These are phyloP conservation scores for Synanthedon myopaeformis DNA, from an alignment of 2,888 invertebrate species.

Conservation along the genomic window DNA sequence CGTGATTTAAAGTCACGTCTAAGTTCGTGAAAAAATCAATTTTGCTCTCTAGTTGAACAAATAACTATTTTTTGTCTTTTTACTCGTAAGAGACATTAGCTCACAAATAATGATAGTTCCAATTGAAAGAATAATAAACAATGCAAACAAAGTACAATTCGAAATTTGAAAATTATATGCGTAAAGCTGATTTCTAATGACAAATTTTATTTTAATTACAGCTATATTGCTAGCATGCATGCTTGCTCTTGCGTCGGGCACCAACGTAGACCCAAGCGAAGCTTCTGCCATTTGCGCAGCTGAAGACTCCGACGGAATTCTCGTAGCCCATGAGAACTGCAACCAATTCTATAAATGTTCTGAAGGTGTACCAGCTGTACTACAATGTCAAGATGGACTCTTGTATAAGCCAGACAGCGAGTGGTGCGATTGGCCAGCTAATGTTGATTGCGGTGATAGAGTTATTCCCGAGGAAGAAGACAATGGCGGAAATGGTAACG, in stretches of 20 bases:
- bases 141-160: too few species aligned
- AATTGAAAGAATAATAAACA: too few species aligned
- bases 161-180: too few species aligned
- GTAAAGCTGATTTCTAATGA: too few species aligned
- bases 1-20: too few species aligned
- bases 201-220: background rate
- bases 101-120: too few species aligned
- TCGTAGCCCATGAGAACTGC: constrained; percentile 9
- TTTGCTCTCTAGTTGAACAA: too few species aligned
- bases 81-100: too few species aligned
- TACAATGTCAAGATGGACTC: constrained; percentile 10
- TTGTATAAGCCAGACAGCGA: constrained; percentile 17
- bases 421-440: constrained; percentile 17
- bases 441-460: constrained; percentile 21
- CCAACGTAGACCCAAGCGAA: constrained; percentile 21
- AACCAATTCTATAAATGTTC: constrained; percentile 21
- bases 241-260: constrained; percentile 2
- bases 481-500: background rate
- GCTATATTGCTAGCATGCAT: background rate
- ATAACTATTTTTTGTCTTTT: too few species aligned
- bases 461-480: constrained; percentile 4
- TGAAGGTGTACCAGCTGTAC: constrained; percentile 13
- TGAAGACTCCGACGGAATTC: background rate
- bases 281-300: background rate
- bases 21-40: too few species aligned